phyloP scores from a whole-genome alignment of 2,113 vertebrate genomes.

The Gobio gobio region DNA sequence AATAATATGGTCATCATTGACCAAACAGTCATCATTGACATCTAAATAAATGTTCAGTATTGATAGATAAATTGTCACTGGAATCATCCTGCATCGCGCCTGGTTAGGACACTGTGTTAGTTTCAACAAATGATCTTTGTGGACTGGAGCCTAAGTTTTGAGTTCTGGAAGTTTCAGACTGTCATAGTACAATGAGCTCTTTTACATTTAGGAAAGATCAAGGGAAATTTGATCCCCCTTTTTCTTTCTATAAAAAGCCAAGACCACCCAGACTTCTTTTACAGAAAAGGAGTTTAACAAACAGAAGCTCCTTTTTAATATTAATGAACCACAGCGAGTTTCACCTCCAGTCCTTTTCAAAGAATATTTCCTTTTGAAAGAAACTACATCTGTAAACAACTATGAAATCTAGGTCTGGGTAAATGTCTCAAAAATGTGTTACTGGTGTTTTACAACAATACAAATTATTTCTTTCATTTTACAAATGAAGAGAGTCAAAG shows the following conservation, averaged over 20 bases:
- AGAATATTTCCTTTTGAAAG: neutral
- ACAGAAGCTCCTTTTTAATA: neutral
- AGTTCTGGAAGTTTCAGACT: neutral
- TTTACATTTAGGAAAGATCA: neutral
- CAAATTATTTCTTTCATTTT: neutral
- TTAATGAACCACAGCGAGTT: neutral
- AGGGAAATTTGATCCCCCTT: neutral
- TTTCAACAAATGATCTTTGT: neutral
- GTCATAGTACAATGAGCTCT: constrained; percentile 2
- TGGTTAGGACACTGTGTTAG: neutral
- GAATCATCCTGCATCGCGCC: neutral
- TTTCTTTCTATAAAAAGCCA: neutral
- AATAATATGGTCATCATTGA: neutral
- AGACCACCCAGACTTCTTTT: neutral
- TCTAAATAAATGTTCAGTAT: too few relatives aligned
- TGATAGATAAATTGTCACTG: neutral
- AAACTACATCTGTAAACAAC: neutral
- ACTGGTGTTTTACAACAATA: neutral
- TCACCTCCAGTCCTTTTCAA: neutral
- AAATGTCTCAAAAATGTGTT: neutral
- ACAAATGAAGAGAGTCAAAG: neutral
- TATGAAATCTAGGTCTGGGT: neutral
- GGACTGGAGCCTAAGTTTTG: neutral
- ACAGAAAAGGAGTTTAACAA: neutral
- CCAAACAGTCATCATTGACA: too few relatives aligned